Base-by-base conservation (phyloP, 2,113 vertebrate species). In the Anseranas semipalmata region DNA sequence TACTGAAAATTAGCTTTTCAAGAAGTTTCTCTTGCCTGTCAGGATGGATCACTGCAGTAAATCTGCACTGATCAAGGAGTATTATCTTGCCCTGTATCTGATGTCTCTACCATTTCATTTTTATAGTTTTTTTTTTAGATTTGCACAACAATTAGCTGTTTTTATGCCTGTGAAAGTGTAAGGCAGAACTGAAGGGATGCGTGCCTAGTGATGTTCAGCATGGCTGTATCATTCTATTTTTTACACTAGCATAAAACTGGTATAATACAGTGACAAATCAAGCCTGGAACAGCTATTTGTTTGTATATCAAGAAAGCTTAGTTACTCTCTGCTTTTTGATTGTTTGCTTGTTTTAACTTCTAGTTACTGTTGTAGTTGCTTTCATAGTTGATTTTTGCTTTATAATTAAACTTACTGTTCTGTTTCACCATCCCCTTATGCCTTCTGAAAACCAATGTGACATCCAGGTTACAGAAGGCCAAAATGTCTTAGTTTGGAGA, bases 71-170 rank as follows among this genome's bases (percentile, higher is more conserved):
- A 91, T 92, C 76, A 80, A 71, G 82, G 19, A 68, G 7, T 22
- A n/a, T 82, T 70, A 67, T 43, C 60, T 82, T 89, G 92, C 37
- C 45, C 53, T 7, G 0, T 35, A 81, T 68, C 85, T 95, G 82
- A 82, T 82, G 59, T 73, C 77, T 93, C 81, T 65, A 56, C 66
- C 63, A 58, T 87, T 95, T 94, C 58, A 73, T 91, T 94, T 96
- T 92, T 76, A 93, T 62, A 70, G 48, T 3, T 58, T 85, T 92
- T 94, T 35, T 79, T 94, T 94, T 93, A n/a, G 24, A 53, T 96
- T 95, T 89, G 50, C 65, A 82, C 66, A 74, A 39, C 76, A 67
- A 63, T 71, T 91, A 90, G 43, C 35, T 79, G 27, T 3, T 82
- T 89, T 84, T 93, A 74, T 90, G 39, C 45, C 76, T 46, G 33